Conservation (phyloP, 2,797 vertebrate genomes). For the Sternarchorhynchus goeldii region DNA sequence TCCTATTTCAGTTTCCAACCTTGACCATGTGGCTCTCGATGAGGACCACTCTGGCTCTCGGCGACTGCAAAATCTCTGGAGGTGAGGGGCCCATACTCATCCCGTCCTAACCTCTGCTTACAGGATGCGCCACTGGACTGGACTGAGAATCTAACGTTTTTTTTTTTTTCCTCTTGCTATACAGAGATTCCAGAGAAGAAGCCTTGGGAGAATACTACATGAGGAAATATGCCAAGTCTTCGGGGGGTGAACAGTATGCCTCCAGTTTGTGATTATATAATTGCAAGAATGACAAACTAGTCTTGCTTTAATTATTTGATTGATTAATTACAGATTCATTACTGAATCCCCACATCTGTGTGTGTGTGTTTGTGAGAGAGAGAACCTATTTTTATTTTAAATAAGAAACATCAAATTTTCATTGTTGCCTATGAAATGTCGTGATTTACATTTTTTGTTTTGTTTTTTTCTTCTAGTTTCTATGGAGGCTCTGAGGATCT, state of each 20-base stretch:
- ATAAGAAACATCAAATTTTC: too few species aligned
- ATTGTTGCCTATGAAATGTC: neutral
- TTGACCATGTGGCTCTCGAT: slow-evolving; percentile 87
- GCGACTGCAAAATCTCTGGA: slow-evolving; percentile 92
- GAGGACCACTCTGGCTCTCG: slow-evolving; percentile 92
- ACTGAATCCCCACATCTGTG: too few species aligned
- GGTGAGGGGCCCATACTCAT: slow-evolving; percentile 65
- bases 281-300: neutral
- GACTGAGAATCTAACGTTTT: neutral
- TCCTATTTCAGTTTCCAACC: slow-evolving; percentile 81
- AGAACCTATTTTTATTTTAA: neutral
- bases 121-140: neutral
- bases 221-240: slow-evolving; percentile 95
- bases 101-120: neutral
- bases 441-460: neutral
- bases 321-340: too few species aligned
- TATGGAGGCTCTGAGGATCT: slow-evolving; percentile 91
- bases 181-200: slow-evolving; percentile 91
- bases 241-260: slow-evolving; percentile 86
- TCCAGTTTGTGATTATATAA: neutral
- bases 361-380: too few species aligned
- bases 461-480: slow-evolving; percentile 68
- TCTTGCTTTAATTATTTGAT: neutral
- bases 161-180: slow-evolving; percentile 6
- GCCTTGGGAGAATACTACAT: slow-evolving; percentile 95